phyloP scores from a whole-genome alignment of 2,888 invertebrate species.

The Pinctada fucata region DNA sequence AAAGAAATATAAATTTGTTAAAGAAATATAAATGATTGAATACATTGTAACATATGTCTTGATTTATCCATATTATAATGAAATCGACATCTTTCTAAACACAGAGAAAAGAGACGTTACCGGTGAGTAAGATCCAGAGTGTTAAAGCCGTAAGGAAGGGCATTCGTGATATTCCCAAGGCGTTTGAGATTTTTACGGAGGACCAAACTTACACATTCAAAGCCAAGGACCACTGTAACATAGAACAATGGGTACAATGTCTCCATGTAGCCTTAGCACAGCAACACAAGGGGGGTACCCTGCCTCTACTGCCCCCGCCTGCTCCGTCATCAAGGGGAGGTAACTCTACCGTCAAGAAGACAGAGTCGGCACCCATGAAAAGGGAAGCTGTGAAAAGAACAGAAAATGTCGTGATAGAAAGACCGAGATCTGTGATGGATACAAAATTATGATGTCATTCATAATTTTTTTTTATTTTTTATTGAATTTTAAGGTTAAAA shows the following conservation, averaged over 20 bases:
- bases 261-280: constrained; percentile 94
- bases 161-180: constrained; percentile 91
- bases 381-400: constrained; percentile 18
- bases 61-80: background rate
- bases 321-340: constrained; percentile 13
- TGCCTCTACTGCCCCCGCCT: background rate
- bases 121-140: constrained; percentile 94
- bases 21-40: background rate
- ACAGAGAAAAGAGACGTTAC: constrained; percentile 87
- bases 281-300: constrained; percentile 79
- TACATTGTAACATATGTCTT: background rate
- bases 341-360: background rate
- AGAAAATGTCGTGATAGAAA: constrained; percentile 48
- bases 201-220: constrained; percentile 92
- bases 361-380: background rate
- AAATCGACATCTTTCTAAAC: constrained; percentile 26
- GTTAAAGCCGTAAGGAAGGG: constrained; percentile 95
- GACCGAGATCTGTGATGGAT: constrained; percentile 56
- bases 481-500: no score
- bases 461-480: no score
- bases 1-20: background rate
- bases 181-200: constrained; percentile 95
- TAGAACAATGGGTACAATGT: constrained; percentile 96
- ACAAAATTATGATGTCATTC: constrained; percentile 49
- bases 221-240: constrained; percentile 95